phyloP scores from a whole-genome alignment of 92 coral and sea anemone genomes.

The Actinostola sp. region DNA sequence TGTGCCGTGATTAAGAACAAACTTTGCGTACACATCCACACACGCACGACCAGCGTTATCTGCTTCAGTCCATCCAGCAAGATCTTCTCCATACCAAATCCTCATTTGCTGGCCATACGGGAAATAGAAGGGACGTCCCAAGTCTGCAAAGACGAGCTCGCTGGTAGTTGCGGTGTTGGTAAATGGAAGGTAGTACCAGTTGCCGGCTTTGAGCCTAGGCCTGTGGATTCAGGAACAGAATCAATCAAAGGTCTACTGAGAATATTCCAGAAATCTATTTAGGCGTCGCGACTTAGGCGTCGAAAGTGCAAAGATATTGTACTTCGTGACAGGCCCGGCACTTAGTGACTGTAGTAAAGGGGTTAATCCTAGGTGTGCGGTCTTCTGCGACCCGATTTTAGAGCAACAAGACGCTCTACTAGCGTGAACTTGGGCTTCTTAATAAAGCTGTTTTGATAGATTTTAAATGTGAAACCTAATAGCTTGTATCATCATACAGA shows the following conservation, averaged over 20 bases:
- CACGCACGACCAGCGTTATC: conserved; percentile 20
- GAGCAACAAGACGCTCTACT: no score
- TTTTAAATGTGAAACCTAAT: no score
- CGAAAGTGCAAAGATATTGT: no score
- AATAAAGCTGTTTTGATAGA: no score
- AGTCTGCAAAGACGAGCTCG: conserved; percentile 18
- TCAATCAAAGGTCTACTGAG: not conserved
- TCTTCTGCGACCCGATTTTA: no score
- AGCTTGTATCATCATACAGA: no score
- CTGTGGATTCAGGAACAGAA: not conserved
- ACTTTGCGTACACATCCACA: conserved; percentile 7
- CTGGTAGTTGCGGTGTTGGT: not conserved
- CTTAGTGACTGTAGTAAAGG: no score
- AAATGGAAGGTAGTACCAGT: conserved; percentile 17
- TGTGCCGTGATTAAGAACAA: no score
- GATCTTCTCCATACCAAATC: conserved; percentile 34
- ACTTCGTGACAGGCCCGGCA: no score
- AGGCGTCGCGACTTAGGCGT: no score
- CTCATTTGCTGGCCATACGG: conserved; percentile 19
- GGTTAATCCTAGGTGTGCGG: no score
- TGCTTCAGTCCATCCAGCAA: not conserved
- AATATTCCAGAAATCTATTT: not conserved
- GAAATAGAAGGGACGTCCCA: conserved; percentile 9
- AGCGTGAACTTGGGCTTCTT: no score
- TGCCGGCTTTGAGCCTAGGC: not conserved